Conservation (phyloP, 2,797 vertebrate genomes). For the Manis crassicaudata region DNA sequence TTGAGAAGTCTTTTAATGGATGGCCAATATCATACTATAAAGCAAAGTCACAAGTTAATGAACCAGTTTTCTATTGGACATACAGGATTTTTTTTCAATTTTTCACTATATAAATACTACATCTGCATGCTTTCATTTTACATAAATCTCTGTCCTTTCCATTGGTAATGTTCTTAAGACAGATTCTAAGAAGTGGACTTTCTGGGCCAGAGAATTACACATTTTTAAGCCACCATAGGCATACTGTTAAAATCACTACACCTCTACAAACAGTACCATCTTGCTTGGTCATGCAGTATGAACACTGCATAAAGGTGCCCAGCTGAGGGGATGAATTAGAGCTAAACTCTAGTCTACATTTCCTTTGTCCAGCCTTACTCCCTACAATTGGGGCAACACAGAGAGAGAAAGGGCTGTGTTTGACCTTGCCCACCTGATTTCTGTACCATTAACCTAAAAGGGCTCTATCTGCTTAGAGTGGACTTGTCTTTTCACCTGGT, state of each 20-base stretch:
- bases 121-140: background rate
- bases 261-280: background rate
- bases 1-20: background rate
- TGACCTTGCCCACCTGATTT: background rate
- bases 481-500: background rate
- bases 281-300: background rate
- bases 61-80: background rate
- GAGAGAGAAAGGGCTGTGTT: background rate
- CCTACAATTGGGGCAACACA: background rate
- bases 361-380: background rate
- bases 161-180: constrained; percentile 20
- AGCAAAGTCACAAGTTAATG: background rate
- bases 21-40: background rate
- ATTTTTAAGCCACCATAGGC: background rate
- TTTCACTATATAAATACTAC: constrained; percentile 11
- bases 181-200: background rate
- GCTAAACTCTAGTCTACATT: background rate
- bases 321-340: background rate
- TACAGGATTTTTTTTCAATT: background rate
- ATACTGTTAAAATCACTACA: background rate
- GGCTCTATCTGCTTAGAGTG: background rate
- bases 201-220: background rate
- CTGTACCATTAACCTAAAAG: background rate
- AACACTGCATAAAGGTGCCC: background rate
- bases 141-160: background rate